These are phyloP conservation scores for Drosophila nikananu DNA, from an alignment of 1,140 invertebrate genomes.

Conservation along the genomic window DNA sequence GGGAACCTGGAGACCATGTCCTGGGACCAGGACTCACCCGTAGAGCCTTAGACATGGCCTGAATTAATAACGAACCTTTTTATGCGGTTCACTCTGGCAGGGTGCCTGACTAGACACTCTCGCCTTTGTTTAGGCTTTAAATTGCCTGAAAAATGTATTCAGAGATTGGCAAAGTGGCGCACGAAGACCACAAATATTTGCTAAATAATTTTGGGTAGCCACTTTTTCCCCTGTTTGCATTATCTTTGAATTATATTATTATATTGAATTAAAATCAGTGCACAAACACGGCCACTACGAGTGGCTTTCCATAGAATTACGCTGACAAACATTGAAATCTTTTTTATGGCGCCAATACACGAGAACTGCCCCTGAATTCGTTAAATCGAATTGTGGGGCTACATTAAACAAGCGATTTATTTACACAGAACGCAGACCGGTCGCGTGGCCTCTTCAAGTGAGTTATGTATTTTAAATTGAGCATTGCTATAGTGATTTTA, in stretches of 20 bases:
- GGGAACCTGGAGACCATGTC: slow-evolving; percentile 28
- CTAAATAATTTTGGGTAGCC: slow-evolving; percentile 63
- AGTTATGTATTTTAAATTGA: slow-evolving; percentile 27
- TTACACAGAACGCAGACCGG: slow-evolving; percentile 14
- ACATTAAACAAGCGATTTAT: slow-evolving; percentile 34
- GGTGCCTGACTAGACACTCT: slow-evolving; percentile 2
- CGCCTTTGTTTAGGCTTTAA: slow-evolving; percentile 47
- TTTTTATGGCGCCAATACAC: slow-evolving; percentile 23
- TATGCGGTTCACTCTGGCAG: slow-evolving; percentile 57
- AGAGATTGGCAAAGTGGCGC: slow-evolving; percentile 43
- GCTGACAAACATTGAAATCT: slow-evolving; percentile 28
- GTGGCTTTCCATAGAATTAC: slow-evolving; percentile 39
- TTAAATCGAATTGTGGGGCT: slow-evolving; percentile 54
- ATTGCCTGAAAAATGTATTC: slow-evolving; percentile 71
- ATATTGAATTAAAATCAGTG: slow-evolving; percentile 58
- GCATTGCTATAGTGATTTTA: slow-evolving; percentile 11
- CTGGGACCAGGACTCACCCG: slow-evolving; percentile 9
- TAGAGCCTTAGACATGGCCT: slow-evolving; percentile 50
- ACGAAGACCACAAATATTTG: slow-evolving; percentile 61
- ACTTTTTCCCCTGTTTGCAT: slow-evolving; percentile 18
- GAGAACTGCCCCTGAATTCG: slow-evolving; percentile 12
- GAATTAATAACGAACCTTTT: slow-evolving; percentile 75
- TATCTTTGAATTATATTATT: slow-evolving; percentile 51
- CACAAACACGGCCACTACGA: slow-evolving; percentile 5
- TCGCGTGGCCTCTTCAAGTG: slow-evolving; percentile 28